phyloP scores from a whole-genome alignment of 2,888 invertebrate genomes.

The Nomada fabriciana region DNA sequence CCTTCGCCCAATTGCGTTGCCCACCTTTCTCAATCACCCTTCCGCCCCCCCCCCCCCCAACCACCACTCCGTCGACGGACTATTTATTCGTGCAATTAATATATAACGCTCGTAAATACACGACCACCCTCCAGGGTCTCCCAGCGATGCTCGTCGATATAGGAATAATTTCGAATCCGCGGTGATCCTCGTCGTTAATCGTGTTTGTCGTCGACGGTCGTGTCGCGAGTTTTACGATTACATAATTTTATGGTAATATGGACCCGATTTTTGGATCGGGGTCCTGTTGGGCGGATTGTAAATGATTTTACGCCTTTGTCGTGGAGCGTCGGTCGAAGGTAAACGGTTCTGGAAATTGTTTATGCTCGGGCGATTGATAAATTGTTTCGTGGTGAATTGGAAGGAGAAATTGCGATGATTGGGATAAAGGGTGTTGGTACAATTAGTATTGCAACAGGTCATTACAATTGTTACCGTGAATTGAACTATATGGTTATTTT shows the following conservation, averaged over 20 bases:
- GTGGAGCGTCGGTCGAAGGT: no score
- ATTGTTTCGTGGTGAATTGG: no score
- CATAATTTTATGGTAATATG: not conserved
- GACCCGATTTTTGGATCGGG: not conserved
- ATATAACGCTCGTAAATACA: slow-evolving; percentile 83
- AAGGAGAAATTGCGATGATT: no score
- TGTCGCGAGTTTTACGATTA: slow-evolving; percentile 47
- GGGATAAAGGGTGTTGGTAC: no score
- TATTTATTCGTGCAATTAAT: slow-evolving; percentile 84
- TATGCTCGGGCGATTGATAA: no score
- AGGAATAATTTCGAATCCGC: slow-evolving; percentile 80
- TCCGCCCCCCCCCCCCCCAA: not conserved
- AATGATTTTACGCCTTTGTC: no score
- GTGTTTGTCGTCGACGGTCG: slow-evolving; percentile 43
- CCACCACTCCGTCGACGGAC: slow-evolving; percentile 48
- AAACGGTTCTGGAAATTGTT: no score
- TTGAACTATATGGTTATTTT: no score
- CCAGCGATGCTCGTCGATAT: slow-evolving; percentile 70
- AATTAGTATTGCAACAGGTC: no score
- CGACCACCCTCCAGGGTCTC: slow-evolving; percentile 67
- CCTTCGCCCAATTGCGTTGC: slow-evolving; percentile 49
- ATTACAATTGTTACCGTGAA: no score
- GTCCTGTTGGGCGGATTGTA: not conserved
- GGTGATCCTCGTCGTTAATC: slow-evolving; percentile 76
- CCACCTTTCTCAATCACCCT: not conserved